Conservation (phyloP, 2,797 vertebrate genomes). For the Pseudopleuronectes americanus region DNA sequence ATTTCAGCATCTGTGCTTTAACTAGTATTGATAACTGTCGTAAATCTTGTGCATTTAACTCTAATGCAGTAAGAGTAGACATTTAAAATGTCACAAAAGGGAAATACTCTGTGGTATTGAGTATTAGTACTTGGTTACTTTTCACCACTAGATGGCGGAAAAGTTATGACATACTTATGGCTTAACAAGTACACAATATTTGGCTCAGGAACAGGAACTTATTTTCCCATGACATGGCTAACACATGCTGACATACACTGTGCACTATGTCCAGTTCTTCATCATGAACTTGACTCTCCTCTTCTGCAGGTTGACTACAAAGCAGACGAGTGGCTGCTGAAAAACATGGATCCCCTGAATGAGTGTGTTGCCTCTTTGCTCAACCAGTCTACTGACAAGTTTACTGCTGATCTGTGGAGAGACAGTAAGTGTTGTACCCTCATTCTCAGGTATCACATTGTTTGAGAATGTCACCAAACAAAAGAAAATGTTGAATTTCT, state of each 20-base stretch:
- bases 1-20: neutral
- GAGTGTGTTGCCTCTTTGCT: constrained; percentile 94
- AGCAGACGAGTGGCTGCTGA: constrained; percentile 96
- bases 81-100: neutral
- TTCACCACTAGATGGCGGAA: constrained; percentile 1
- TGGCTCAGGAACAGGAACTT: neutral
- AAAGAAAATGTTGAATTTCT: too few relatives aligned
- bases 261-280: neutral
- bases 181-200: neutral
- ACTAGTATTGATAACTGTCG: neutral
- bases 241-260: neutral
- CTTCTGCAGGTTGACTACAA: constrained; percentile 94
- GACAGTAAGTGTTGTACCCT: constrained; percentile 83
- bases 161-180: neutral
- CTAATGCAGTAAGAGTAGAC: neutral
- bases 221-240: too few relatives aligned
- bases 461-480: too few relatives aligned
- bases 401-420: constrained; percentile 94
- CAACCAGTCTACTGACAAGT: constrained; percentile 96
- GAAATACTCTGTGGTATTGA: too few relatives aligned
- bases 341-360: constrained; percentile 99
- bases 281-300: neutral
- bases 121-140: neutral
- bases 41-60: neutral
- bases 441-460: too few relatives aligned